phyloP scores from a whole-genome alignment of 1,140 invertebrate species.

The Stegodyphus mimosarum region DNA sequence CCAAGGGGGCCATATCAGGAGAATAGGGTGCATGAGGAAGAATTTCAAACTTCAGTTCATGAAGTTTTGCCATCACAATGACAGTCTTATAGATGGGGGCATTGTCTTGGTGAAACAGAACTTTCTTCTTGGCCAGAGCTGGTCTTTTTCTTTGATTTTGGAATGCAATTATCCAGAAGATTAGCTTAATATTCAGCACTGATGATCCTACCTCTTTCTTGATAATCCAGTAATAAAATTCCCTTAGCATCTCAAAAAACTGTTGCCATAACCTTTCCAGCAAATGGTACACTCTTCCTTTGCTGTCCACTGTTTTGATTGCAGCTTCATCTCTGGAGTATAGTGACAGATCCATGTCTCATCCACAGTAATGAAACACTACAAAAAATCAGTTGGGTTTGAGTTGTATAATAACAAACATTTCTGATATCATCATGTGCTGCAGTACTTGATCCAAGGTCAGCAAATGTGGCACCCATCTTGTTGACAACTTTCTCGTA shows the following conservation, averaged over 20 bases:
- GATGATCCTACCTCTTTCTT: conserved; percentile 61
- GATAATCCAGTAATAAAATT: conserved; percentile 63
- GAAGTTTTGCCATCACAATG: not conserved
- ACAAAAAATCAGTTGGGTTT: conserved; percentile 63
- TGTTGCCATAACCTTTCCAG: conserved; percentile 66
- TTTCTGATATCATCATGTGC: conserved; percentile 49
- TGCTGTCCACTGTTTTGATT: conserved; percentile 66
- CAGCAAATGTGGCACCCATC: conserved; percentile 2
- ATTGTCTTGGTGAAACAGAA: conserved; percentile 34
- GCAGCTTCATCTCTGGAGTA: conserved; percentile 66
- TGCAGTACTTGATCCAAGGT: not conserved
- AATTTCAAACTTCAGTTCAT: not conserved
- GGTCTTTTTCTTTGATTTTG: conserved; percentile 22
- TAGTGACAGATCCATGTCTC: conserved; percentile 68
- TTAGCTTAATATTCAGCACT: conserved; percentile 47
- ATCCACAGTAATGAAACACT: conserved; percentile 66
- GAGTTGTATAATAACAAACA: conserved; percentile 35
- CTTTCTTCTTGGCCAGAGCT: conserved; percentile 44
- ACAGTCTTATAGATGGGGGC: not conserved
- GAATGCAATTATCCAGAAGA: conserved; percentile 41
- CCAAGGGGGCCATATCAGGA: not conserved
- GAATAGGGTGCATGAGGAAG: conserved; percentile 12
- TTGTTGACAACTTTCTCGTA: not conserved
- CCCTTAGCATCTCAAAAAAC: conserved; percentile 65
- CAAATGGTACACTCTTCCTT: conserved; percentile 65